A percentile compares a stretch with the other conserved stretches of the same genome.
Conservation (phyloP, 1,140 invertebrate genomes). For the Globodera rostochiensis region DNA sequence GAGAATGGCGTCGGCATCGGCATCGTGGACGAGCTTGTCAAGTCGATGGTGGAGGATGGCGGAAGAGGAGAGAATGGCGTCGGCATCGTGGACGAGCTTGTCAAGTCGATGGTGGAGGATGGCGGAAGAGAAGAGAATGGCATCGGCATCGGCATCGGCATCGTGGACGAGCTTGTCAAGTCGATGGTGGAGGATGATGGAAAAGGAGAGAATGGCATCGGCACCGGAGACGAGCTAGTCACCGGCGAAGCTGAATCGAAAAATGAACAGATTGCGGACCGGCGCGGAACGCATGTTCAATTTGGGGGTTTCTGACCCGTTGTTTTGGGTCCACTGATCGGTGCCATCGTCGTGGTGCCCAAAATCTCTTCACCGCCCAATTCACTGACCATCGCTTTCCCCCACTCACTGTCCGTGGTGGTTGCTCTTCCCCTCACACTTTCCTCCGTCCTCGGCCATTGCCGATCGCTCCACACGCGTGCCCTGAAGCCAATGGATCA, state of each 20-base stretch:
- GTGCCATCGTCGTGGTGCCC: not conserved
- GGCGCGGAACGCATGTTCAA: not conserved
- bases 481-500: constrained; percentile 19
- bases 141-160: not conserved
- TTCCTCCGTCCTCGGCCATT: constrained; percentile 14
- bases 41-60: not conserved
- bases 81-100: not conserved
- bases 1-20: not conserved
- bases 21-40: not conserved
- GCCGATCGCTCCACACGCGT: constrained; percentile 28
- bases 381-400: not conserved
- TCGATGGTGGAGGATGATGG: not conserved
- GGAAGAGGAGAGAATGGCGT: not conserved
- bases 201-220: not conserved
- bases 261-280: too few relatives aligned
- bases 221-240: too few relatives aligned
- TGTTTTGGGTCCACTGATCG: not conserved
- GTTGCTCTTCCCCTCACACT: not conserved
- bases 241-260: too few relatives aligned
- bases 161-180: not conserved
- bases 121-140: not conserved
- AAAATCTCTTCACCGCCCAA: not conserved
- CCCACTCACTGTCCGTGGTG: not conserved
- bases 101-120: not conserved
- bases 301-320: not conserved